These are phyloP conservation scores for Lepidochitona cinerea DNA, from an alignment of 2,888 invertebrate species.

Conservation along the genomic window DNA sequence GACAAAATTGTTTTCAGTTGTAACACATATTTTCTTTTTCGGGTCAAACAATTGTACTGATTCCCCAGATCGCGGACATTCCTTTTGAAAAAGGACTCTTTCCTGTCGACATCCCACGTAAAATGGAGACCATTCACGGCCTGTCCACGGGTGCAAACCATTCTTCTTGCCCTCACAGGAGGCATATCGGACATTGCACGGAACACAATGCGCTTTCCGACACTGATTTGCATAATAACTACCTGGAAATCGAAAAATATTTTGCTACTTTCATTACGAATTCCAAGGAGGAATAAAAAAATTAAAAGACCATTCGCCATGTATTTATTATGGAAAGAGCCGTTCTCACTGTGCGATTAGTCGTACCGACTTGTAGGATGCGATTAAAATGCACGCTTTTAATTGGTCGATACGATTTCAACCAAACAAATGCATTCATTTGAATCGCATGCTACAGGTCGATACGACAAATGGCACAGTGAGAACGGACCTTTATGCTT, in stretches of 20 bases:
- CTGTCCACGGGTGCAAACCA: constrained; percentile 26
- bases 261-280: too few species aligned
- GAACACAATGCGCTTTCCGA: constrained; percentile 19
- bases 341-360: too few species aligned
- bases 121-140: constrained; percentile 22
- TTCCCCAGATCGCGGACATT: constrained; percentile 12
- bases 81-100: constrained; percentile 12
- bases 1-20: background rate
- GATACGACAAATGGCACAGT: too few species aligned
- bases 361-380: too few species aligned
- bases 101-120: constrained; percentile 18
- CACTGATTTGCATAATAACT: constrained; percentile 26
- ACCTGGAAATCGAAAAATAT: constrained; percentile 23
- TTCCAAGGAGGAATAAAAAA: too few species aligned
- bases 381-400: too few species aligned
- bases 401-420: too few species aligned
- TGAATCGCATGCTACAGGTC: too few species aligned
- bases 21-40: constrained; percentile 11
- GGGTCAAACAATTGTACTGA: constrained; percentile 23
- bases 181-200: constrained; percentile 23
- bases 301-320: too few species aligned
- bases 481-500: too few species aligned
- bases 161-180: constrained; percentile 16
- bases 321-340: too few species aligned
- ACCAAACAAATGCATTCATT: too few species aligned